Percentiles rank a stretch among this genome's conserved stretches.
phyloP scores from a whole-genome alignment of 2,888 invertebrate genomes.

The Cerastis rubricosa region DNA sequence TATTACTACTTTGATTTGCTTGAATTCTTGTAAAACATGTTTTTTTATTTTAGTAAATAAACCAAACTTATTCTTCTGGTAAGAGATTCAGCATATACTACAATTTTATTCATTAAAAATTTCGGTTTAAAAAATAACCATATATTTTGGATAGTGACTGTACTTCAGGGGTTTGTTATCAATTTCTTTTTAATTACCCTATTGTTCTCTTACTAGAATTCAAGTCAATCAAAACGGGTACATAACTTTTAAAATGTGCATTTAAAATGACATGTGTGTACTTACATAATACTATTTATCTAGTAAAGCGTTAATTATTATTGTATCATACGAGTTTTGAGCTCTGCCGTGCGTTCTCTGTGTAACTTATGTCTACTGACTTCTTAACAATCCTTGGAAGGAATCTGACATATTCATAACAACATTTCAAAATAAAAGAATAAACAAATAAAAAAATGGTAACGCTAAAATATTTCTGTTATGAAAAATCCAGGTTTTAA shows the following conservation, averaged over 20 bases:
- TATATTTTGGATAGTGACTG: slow-evolving; percentile 23
- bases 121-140: slow-evolving; percentile 38
- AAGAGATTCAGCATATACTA: not conserved
- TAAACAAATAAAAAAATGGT: not conserved
- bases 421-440: not conserved
- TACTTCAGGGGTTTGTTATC: slow-evolving; percentile 3
- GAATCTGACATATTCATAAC: slow-evolving; percentile 26
- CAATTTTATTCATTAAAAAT: not conserved
- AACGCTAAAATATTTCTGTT: not conserved
- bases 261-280: slow-evolving; percentile 78
- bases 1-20: slow-evolving; percentile 44
- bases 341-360: slow-evolving; percentile 67
- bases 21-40: slow-evolving; percentile 47
- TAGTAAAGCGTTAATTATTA: slow-evolving; percentile 89
- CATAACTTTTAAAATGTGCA: slow-evolving; percentile 76
- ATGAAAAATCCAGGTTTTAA: slow-evolving; percentile 6
- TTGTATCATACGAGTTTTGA: slow-evolving; percentile 83
- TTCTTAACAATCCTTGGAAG: slow-evolving; percentile 22
- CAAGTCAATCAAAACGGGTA: slow-evolving; percentile 49
- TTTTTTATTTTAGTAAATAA: not conserved
- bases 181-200: not conserved
- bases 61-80: not conserved
- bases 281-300: slow-evolving; percentile 75
- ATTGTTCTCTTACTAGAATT: slow-evolving; percentile 43
- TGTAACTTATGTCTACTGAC: slow-evolving; percentile 51